phyloP scores from a whole-genome alignment of 2,888 invertebrate genomes.

The Cantharis rustica region DNA sequence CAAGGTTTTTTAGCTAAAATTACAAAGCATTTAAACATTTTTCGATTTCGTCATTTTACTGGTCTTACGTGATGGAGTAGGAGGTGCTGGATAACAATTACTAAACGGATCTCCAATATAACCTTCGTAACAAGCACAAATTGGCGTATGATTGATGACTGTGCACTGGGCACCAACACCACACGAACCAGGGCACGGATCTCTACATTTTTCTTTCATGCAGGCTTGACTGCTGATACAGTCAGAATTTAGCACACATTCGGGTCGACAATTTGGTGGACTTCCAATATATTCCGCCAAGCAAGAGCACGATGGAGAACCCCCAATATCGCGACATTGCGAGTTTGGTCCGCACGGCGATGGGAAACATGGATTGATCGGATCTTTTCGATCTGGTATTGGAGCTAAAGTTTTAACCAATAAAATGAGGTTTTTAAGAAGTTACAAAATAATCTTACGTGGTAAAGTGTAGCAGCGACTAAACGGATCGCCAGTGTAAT shows the following conservation, averaged over 20 bases:
- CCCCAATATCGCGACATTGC: slow-evolving; percentile 67
- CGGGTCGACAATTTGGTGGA: slow-evolving; percentile 70
- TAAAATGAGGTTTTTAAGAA: neutral
- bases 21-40: neutral
- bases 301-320: slow-evolving; percentile 66
- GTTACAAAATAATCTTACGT: slow-evolving; percentile 7
- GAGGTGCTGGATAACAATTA: slow-evolving; percentile 59
- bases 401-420: slow-evolving; percentile 37
- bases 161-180: slow-evolving; percentile 66
- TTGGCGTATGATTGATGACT: slow-evolving; percentile 71
- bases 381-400: slow-evolving; percentile 45
- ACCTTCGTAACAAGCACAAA: slow-evolving; percentile 66
- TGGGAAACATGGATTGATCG: slow-evolving; percentile 67
- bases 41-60: slow-evolving; percentile 50
- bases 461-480: slow-evolving; percentile 62
- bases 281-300: slow-evolving; percentile 62
- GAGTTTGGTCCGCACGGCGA: slow-evolving; percentile 82
- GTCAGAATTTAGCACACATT: slow-evolving; percentile 68
- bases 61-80: slow-evolving; percentile 54
- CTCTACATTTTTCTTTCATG: slow-evolving; percentile 61
- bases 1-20: slow-evolving; percentile 47
- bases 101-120: slow-evolving; percentile 69
- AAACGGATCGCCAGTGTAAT: slow-evolving; percentile 81
- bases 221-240: slow-evolving; percentile 64
- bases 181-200: slow-evolving; percentile 69